phyloP scores from a whole-genome alignment of 2,888 invertebrate genomes.

The Lycophotia porphyrea region DNA sequence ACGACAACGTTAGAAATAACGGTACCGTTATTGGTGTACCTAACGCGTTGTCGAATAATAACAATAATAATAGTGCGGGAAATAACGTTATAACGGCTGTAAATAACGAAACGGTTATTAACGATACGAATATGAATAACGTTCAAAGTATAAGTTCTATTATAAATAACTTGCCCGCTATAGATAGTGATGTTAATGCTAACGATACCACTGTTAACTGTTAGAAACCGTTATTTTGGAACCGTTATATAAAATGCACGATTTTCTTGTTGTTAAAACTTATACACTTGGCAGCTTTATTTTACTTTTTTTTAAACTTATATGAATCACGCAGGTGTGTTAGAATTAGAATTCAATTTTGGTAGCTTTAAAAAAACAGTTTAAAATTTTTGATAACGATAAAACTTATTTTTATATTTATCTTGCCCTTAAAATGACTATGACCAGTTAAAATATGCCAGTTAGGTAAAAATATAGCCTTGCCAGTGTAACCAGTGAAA shows the following conservation, averaged over 20 bases:
- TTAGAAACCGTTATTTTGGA: constrained; percentile 37
- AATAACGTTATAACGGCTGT: constrained; percentile 23
- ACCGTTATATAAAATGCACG: constrained; percentile 12
- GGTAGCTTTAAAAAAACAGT: not conserved
- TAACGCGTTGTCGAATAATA: constrained; percentile 35
- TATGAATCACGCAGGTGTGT: constrained; percentile 22
- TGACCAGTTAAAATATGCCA: constrained; percentile 10
- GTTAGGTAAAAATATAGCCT: constrained; percentile 18
- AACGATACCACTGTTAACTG: constrained; percentile 73
- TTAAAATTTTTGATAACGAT: not conserved
- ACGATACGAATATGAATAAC: constrained; percentile 54
- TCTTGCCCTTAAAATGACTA: constrained; percentile 7
- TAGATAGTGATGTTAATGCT: constrained; percentile 85
- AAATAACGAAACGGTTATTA: constrained; percentile 50
- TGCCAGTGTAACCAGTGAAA: constrained; percentile 32
- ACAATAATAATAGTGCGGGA: constrained; percentile 19
- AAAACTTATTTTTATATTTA: not conserved
- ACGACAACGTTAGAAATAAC: constrained; percentile 30
- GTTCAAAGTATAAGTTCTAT: constrained; percentile 73
- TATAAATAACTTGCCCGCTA: constrained; percentile 85
- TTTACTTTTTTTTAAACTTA: not conserved
- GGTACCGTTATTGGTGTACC: constrained; percentile 1
- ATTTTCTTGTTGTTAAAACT: constrained; percentile 41
- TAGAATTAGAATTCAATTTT: not conserved
- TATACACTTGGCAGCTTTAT: constrained; percentile 40